Evolutionary conservation across 1,140 invertebrate species (phyloP).

Genomic region (Gryon sp.): DNA sequence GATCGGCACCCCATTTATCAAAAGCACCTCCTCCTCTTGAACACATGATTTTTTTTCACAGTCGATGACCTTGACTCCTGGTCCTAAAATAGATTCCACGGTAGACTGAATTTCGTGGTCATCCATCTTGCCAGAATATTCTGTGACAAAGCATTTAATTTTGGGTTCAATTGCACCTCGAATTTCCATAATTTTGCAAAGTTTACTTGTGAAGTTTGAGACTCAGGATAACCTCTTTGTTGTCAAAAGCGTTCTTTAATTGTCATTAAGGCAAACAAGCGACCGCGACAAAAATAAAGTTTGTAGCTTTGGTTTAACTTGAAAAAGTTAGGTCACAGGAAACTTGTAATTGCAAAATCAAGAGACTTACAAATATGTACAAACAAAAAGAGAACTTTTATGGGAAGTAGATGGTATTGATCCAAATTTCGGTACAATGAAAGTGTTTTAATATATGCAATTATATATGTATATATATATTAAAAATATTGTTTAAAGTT

Average conservation of each 20-base stretch:
- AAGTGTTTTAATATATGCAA: no score
- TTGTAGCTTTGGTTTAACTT: not conserved
- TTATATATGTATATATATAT: no score
- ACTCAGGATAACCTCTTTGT: constrained; percentile 6
- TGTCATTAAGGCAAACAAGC: constrained; percentile 19
- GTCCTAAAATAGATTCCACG: constrained; percentile 87
- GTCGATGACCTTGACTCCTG: constrained; percentile 87
- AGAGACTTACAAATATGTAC: no score
- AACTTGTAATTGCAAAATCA: no score
- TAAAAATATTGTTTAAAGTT: no score
- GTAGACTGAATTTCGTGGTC: constrained; percentile 88
- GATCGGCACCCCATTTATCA: constrained; percentile 87
- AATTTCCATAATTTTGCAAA: not conserved
- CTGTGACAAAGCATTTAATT: constrained; percentile 19
- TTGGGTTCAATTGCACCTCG: not conserved
- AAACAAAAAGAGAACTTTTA: no score
- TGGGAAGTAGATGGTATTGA: no score
- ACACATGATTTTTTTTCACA: constrained; percentile 87
- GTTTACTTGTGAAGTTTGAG: constrained; percentile 36
- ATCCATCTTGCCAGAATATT: constrained; percentile 80
- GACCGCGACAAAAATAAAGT: constrained; percentile 19
- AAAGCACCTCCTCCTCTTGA: constrained; percentile 86
- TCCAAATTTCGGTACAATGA: no score
- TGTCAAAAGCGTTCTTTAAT: constrained; percentile 56
- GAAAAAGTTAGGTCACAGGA: no score